Evolutionary conservation across 2,113 vertebrate genomes (phyloP), one percentile per base, ranked within the genome.

Genomic region (Ochotona princeps): DNA sequence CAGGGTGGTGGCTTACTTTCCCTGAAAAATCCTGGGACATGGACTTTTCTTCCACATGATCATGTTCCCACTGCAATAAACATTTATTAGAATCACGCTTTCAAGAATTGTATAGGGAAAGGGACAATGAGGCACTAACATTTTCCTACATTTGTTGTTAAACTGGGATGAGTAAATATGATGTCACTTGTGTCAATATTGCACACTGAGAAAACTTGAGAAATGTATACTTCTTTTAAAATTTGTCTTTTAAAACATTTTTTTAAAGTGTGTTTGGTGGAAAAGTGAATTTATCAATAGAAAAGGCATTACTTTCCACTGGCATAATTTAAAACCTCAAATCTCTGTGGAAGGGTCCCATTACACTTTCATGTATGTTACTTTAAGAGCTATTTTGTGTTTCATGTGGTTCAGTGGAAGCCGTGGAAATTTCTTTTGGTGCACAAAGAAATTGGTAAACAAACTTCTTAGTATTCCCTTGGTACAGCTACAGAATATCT

Each of bases 251-350:
- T 92, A 1, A 54, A 96, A 97, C 54, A 57, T 57, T 57, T 57
- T 57, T 57, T 57, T 57, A 20, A 57, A 89, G 35, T 89, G 60
- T 69, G 85, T n/a, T 13, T 73, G 7, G 57, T 84, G 69, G 25
- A 69, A 72, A 35, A 44, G 23, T 74, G 70, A 92, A 85, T 66
- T 60, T 47, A 92, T 92, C 81, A 90, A 35, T 84, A 85, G 67
- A 96, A 96, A 96, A 89, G 14, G 65, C 3, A 86, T 84, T 35
- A 82, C 74, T 92, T 87, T 94, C 73, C 70, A 74, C 74, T 90
- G 82, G 90, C 94, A 94, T 91, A 75, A 85, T 89, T 94, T 93
- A 92, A 97, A 97, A 97, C 60, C 66, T 70, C 96, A 97, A 78
- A 26, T 81, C 94, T 76, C 93, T 78, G 20, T 47, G 87, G 93